phyloP scores from a whole-genome alignment of 2,888 invertebrate genomes.

The Orthosia cruda region DNA sequence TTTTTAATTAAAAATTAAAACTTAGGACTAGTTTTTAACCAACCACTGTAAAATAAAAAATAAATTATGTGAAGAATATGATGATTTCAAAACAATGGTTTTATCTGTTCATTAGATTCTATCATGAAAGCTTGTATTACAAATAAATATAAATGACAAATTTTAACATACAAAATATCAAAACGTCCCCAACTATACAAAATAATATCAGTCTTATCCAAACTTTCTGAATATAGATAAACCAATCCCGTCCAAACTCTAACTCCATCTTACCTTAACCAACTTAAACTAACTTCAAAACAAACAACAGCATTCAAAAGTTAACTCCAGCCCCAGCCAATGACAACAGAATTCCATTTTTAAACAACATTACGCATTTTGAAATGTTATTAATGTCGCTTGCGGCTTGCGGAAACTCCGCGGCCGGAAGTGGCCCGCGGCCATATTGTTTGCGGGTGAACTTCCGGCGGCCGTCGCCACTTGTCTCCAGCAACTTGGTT shows the following conservation, averaged over 20 bases:
- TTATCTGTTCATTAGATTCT: no score
- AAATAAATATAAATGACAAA: no score
- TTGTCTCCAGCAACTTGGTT: slow-evolving; percentile 75
- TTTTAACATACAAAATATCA: no score
- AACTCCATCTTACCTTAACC: slow-evolving; percentile 22
- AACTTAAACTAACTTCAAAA: slow-evolving; percentile 10
- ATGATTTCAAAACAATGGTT: no score
- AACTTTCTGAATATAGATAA: slow-evolving; percentile 8
- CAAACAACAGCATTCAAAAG: slow-evolving; percentile 39
- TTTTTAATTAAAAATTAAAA: no score
- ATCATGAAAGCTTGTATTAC: no score
- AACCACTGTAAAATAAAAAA: no score
- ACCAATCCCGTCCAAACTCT: slow-evolving; percentile 7
- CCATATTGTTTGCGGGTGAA: slow-evolving; percentile 85
- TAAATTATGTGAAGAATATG: no score
- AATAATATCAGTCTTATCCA: not conserved
- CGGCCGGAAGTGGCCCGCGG: slow-evolving; percentile 84
- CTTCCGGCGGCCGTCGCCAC: slow-evolving; percentile 80
- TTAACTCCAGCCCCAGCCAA: slow-evolving; percentile 21
- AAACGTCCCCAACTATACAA: not conserved
- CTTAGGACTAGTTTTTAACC: no score
- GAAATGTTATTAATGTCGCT: slow-evolving; percentile 72
- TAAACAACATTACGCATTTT: slow-evolving; percentile 72
- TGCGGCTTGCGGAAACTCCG: slow-evolving; percentile 74
- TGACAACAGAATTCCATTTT: slow-evolving; percentile 64